Conservation (phyloP, 92 coral and sea anemone genomes). For the Porites evermanni region DNA sequence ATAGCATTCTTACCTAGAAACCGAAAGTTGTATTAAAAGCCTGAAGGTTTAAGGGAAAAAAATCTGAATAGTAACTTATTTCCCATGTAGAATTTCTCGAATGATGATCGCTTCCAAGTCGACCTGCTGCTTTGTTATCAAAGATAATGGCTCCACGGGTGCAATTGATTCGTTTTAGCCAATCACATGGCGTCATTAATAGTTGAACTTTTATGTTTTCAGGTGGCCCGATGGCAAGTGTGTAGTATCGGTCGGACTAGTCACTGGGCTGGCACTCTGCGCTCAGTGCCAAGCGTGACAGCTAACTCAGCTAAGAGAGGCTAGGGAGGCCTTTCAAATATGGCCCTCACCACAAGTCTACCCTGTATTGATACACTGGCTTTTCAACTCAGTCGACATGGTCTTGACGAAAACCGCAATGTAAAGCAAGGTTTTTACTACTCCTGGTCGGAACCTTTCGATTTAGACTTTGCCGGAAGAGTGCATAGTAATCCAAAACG, state of each 20-base stretch:
- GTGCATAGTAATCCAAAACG: slow-evolving; percentile 75
- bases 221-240: slow-evolving; percentile 90
- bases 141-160: slow-evolving; percentile 84
- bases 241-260: slow-evolving; percentile 48
- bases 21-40: slow-evolving; percentile 6
- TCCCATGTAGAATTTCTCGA: slow-evolving; percentile 51
- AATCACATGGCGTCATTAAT: slow-evolving; percentile 76
- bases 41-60: not conserved
- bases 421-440: slow-evolving; percentile 72
- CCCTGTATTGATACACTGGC: slow-evolving; percentile 82
- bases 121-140: slow-evolving; percentile 85
- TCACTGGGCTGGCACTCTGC: slow-evolving; percentile 46
- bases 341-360: slow-evolving; percentile 82
- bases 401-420: slow-evolving; percentile 75
- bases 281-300: slow-evolving; percentile 39
- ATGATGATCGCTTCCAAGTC: slow-evolving; percentile 65
- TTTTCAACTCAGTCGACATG: slow-evolving; percentile 72
- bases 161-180: slow-evolving; percentile 76
- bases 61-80: slow-evolving; percentile 33
- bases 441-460: slow-evolving; percentile 93
- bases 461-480: slow-evolving; percentile 85
- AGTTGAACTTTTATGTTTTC: slow-evolving; percentile 76
- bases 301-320: slow-evolving; percentile 39
- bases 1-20: not conserved
- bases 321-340: slow-evolving; percentile 2